These are phyloP conservation scores for Chelonoidis abingdonii DNA, from an alignment of 2,113 vertebrate species.

Conservation along the genomic window DNA sequence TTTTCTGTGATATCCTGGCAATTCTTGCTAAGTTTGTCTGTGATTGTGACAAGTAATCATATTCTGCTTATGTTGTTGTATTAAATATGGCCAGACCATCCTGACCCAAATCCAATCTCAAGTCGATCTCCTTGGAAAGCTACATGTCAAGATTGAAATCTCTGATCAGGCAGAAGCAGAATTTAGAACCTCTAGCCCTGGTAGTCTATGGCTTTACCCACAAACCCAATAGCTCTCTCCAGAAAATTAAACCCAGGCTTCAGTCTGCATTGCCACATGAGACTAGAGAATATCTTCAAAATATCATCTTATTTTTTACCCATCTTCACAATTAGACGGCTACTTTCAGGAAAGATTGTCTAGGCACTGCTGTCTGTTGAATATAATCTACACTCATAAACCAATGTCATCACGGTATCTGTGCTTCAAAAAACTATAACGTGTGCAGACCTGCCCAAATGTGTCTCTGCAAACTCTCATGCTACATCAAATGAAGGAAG, in stretches of 20 bases:
- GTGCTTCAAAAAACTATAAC: not conserved
- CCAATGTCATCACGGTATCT: not conserved
- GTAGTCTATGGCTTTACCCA: not conserved
- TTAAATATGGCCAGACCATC: not conserved
- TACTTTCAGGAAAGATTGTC: not conserved
- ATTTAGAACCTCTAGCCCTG: not conserved
- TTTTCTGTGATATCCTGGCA: not conserved
- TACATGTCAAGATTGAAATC: not conserved
- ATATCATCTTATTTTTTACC: not conserved
- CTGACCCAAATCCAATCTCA: not conserved
- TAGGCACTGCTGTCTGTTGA: not conserved
- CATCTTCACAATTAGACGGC: not conserved
- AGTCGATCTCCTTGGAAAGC: not conserved
- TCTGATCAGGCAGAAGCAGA: not conserved
- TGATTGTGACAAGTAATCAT: not conserved
- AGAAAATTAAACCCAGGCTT: not conserved
- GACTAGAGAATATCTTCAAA: slow-evolving; percentile 9
- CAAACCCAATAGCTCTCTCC: not conserved
- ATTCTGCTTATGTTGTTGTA: not conserved
- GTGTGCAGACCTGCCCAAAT: not conserved
- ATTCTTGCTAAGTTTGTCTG: not conserved
- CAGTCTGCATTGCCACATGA: not conserved
- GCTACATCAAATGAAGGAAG: not conserved
- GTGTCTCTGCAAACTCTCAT: not conserved
- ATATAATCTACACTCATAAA: not conserved